Evolutionary conservation across 2,113 vertebrate species (phyloP).

Genomic region (Perca schrenkii): DNA sequence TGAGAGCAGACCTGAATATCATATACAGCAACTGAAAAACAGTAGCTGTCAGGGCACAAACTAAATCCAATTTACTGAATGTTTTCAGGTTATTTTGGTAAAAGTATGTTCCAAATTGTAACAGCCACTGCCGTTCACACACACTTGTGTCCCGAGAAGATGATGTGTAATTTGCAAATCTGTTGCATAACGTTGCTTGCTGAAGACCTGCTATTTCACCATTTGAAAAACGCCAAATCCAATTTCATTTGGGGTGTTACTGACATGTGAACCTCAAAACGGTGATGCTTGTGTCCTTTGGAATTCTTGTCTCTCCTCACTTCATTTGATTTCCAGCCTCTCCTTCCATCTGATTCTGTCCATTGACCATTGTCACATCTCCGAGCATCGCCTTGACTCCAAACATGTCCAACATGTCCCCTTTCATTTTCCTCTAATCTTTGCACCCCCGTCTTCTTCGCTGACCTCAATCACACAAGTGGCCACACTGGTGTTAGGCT

Average conservation of each 20-base stretch:
- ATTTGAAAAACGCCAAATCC: not conserved
- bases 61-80: constrained; percentile 2
- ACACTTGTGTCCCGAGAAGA: not conserved
- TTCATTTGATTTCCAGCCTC: not conserved
- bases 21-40: not conserved
- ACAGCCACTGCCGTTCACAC: not conserved
- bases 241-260: not conserved
- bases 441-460: constrained; percentile 6
- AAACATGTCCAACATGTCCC: constrained; percentile 11
- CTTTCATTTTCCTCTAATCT: constrained; percentile 50
- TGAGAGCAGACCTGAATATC: constrained; percentile 9
- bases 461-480: constrained; percentile 53
- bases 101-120: not conserved
- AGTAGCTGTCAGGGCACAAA: not conserved
- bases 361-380: not conserved
- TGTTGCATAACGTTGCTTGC: not conserved
- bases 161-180: not conserved
- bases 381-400: constrained; percentile 1
- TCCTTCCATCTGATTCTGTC: not conserved
- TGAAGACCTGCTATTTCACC: not conserved
- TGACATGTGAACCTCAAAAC: not conserved
- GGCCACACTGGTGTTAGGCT: constrained; percentile 16
- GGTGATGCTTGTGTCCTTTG: not conserved
- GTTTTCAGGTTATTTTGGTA: not conserved
- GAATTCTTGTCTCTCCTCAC: not conserved